Base-by-base conservation (phyloP, 2,888 invertebrate species). In the Andricus quercusramuli region DNA sequence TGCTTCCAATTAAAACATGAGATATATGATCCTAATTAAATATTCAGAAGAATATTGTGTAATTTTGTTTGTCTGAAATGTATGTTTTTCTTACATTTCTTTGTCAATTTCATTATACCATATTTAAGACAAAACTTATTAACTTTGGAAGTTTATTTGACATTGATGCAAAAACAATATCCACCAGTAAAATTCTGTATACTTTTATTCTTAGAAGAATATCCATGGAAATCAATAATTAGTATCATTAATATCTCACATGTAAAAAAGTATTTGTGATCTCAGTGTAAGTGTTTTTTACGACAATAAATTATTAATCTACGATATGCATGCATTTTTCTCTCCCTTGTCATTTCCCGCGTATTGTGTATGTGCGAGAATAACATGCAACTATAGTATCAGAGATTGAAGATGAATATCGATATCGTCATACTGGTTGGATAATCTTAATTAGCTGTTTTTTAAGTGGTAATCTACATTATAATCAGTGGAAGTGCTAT, bases 301-400 rank as follows among this genome's bases (percentile, higher is more conserved):
- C 56, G 51, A 74, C 32, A 74, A 74, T 74, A 74, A 74, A 74
- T 56, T 51, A 56, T 29, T 74, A 32, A 74, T 74, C 6, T 6
- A 70, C 29, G n/a, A 74, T 11, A 11, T 51, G 11, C 13, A 8
- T 68, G 47, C 20, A n/a, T 41, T 68, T 68, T 44, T 68, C 9
- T 67, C n/a, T 9, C 11, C 37, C 37, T 68, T 25, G 15, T 47
- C 6, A 44, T 68, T 68, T 47, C 15, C 15, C 62, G 25, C 15
- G 6, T 25, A 62, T 62, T 62, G 25, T 62, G 25, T 15, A 25
- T 62, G 15, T 25, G 25, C 15, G 15, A 25, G 5, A 62, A 62
- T 62, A 22, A 1, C 5, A 62, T 62, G 3, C 9, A 62, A 62
- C 22, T 25, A n/a, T n/a, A 25, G 59, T 25, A 62, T 62, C 59